These are phyloP conservation scores for Lysandra bellargus DNA, from an alignment of 2,888 invertebrate genomes.

Conservation along the genomic window DNA sequence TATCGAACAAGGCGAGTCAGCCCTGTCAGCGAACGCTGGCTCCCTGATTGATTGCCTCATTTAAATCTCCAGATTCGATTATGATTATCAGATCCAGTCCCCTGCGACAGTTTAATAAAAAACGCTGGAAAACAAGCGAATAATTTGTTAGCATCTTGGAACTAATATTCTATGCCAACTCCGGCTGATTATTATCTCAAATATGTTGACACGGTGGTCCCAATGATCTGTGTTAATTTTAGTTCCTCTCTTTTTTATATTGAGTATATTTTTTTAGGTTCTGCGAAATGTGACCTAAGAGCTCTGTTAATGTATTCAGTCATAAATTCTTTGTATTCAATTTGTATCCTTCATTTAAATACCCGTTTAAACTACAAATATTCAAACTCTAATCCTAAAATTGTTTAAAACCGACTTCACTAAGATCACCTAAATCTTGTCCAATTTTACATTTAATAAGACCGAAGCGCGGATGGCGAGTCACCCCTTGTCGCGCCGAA, in stretches of 20 bases:
- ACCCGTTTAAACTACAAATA: too few species aligned
- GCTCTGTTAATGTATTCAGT: not conserved
- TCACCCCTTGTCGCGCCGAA: slow-evolving; percentile 12
- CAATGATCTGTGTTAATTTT: not conserved
- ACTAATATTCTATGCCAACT: slow-evolving; percentile 12
- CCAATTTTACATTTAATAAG: not conserved
- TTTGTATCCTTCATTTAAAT: not conserved
- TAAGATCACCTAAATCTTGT: slow-evolving; percentile 6
- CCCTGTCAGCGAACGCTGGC: slow-evolving; percentile 61
- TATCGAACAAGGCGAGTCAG: slow-evolving; percentile 33
- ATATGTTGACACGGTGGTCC: slow-evolving; percentile 15
- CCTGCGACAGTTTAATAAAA: slow-evolving; percentile 37
- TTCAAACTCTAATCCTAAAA: not conserved
- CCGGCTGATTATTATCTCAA: slow-evolving; percentile 10
- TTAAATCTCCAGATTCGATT: slow-evolving; percentile 73
- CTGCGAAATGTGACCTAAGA: not conserved
- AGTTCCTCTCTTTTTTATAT: not conserved
- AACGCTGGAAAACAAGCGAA: slow-evolving; percentile 15
- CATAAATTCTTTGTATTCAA: slow-evolving; percentile 28
- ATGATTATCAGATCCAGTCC: slow-evolving; percentile 61
- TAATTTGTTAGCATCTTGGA: slow-evolving; percentile 7
- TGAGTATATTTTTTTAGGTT: not conserved
- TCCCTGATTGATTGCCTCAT: slow-evolving; percentile 72
- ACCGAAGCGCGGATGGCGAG: not conserved
- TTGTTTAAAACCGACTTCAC: slow-evolving; percentile 8